Base-by-base conservation (phyloP, 2,113 vertebrate species). In the Pavo muticus region DNA sequence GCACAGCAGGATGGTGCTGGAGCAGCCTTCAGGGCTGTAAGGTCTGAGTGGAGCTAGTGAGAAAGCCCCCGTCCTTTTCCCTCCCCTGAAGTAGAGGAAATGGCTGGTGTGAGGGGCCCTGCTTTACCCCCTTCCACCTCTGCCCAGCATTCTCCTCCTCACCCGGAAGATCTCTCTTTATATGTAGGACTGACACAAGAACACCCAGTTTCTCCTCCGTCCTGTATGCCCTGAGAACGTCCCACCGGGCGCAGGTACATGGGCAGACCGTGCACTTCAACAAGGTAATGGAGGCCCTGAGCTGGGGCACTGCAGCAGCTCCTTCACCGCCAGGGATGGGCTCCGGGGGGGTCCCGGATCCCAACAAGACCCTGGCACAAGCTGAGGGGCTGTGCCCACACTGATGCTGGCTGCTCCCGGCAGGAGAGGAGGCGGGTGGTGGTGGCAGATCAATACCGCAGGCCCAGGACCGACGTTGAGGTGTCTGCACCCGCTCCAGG, bases 181-280 rank as follows among this genome's bases (percentile, higher is more conserved):
- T 45, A 45, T 48, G 11, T 94, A 99, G 98, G 92, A 84, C 83
- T 47, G 98, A 92, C 1, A 60, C 10, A 13, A 98, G 18, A 71
- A 91, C 91, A 32, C 98, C 98, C 71, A 98, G 25, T 75, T 99
- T 99, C 94, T 97, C 98, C 65, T 74, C 29, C 21, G 21, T 98
- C 45, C 79, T 99, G 15, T 98, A 97, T 3, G 97, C 91, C 0
- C 95, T 99, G 80, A 95, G 39, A 59, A 25, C 24, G 8, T 64
- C 20, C 25, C 75, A 92, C 4, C 97, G 73, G 94, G 96, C 94
- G 6, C 95, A 64, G 21, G 94, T 96, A 68, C 10, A 3, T 0
- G 39, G 91, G 37, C 84, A 96, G 3, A 20, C 37, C 2, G 98
- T 98, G 91, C 86, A 29, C 25, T 97, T 98, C 96, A 94, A 84